Conservation (phyloP, 2,113 vertebrate species). For the Gymnarchus niloticus region DNA sequence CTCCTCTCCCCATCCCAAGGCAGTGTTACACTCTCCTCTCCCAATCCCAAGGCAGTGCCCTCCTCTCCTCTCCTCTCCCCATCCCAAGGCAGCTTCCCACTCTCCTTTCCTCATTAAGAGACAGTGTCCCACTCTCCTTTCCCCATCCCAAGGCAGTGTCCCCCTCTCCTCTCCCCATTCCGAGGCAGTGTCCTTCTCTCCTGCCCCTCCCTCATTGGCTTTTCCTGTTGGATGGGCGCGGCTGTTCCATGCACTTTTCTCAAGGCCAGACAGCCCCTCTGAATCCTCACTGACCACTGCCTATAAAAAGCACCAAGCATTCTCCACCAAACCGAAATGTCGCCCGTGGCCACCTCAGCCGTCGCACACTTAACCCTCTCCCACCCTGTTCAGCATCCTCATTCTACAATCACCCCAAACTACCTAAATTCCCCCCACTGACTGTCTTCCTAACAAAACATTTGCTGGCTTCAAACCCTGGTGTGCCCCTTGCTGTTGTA, state of each 20-base stretch:
- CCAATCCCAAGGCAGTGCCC: neutral
- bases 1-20: neutral
- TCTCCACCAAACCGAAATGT: constrained; percentile 13
- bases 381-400: too few species aligned
- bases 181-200: neutral
- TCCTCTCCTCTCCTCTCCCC: too few species aligned
- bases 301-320: constrained; percentile 14
- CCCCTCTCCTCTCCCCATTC: neutral
- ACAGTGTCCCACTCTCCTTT: neutral
- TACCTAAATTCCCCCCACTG: too few species aligned
- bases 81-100: too few species aligned
- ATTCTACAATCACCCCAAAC: too few species aligned
- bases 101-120: too few species aligned
- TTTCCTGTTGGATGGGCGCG: neutral
- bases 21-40: too few species aligned
- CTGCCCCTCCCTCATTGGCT: too few species aligned
- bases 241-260: neutral
- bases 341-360: neutral
- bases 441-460: too few species aligned
- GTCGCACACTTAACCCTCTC: neutral
- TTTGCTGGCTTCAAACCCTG: too few species aligned
- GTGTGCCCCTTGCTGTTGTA: too few species aligned
- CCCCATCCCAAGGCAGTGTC: neutral
- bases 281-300: constrained; percentile 6
- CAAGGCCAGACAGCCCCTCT: neutral